phyloP scores from a whole-genome alignment of 2,888 invertebrate genomes.

The Tipula unca region DNA sequence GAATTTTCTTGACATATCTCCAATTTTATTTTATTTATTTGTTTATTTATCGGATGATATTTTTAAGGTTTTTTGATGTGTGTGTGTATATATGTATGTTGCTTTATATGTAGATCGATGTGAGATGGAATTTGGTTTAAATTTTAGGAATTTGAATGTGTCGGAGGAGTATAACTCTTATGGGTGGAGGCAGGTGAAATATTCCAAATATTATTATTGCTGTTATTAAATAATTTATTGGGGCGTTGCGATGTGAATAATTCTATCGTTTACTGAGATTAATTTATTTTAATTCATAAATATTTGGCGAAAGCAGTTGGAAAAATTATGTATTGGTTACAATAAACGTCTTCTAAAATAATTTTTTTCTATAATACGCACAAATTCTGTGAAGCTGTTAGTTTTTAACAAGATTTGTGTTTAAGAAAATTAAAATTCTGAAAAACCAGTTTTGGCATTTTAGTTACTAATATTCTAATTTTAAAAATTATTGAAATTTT shows the following conservation, averaged over 20 bases:
- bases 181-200: neutral
- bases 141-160: neutral
- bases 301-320: neutral
- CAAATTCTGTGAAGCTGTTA: no score
- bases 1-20: constrained; percentile 19
- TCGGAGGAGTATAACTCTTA: neutral
- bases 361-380: no score
- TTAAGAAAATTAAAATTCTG: no score
- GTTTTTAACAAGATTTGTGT: no score
- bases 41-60: neutral
- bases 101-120: neutral
- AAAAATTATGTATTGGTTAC: no score
- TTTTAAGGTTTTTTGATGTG: neutral
- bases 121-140: neutral
- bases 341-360: no score
- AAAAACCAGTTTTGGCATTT: no score
- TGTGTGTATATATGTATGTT: neutral
- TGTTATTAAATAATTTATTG: neutral
- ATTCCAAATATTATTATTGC: neutral
- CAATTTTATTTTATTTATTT: constrained; percentile 18
- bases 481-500: no score
- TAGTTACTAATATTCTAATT: no score
- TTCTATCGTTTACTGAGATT: neutral
- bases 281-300: neutral
- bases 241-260: neutral